Percentiles rank a stretch among this genome's conserved stretches.
Conservation (phyloP, 2,113 vertebrate genomes). For the Eulemur rufifrons region DNA sequence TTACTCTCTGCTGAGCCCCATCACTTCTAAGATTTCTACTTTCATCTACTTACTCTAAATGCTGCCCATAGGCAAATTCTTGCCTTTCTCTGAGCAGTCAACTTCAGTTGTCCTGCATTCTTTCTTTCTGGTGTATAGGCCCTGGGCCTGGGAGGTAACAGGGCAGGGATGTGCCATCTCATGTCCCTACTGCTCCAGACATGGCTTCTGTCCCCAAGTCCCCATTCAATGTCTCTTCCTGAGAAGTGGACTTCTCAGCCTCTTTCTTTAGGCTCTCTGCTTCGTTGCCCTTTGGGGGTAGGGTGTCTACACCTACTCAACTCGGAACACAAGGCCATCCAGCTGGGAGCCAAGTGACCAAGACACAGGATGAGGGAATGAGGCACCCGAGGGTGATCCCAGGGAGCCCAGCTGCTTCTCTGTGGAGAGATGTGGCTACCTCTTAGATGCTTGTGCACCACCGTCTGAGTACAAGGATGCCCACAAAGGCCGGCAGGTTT, state of each 20-base stretch:
- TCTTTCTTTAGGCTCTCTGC: not conserved
- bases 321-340: not conserved
- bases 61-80: not conserved
- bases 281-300: not conserved
- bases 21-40: not conserved
- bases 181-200: not conserved
- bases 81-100: not conserved
- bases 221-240: not conserved
- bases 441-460: too few relatives aligned
- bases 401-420: too few relatives aligned
- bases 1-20: too few relatives aligned
- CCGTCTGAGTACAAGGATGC: too few relatives aligned
- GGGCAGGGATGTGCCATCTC: not conserved
- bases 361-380: too few relatives aligned
- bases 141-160: not conserved
- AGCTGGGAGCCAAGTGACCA: too few relatives aligned
- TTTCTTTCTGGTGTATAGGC: not conserved
- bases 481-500: too few relatives aligned
- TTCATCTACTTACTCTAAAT: not conserved
- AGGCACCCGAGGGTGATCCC: too few relatives aligned
- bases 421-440: too few relatives aligned
- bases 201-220: not conserved
- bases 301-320: not conserved
- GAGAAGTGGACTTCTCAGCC: not conserved
- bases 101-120: not conserved